phyloP scores from a whole-genome alignment of 2,797 vertebrate genomes.

The Helicolenus hilgendorfi region DNA sequence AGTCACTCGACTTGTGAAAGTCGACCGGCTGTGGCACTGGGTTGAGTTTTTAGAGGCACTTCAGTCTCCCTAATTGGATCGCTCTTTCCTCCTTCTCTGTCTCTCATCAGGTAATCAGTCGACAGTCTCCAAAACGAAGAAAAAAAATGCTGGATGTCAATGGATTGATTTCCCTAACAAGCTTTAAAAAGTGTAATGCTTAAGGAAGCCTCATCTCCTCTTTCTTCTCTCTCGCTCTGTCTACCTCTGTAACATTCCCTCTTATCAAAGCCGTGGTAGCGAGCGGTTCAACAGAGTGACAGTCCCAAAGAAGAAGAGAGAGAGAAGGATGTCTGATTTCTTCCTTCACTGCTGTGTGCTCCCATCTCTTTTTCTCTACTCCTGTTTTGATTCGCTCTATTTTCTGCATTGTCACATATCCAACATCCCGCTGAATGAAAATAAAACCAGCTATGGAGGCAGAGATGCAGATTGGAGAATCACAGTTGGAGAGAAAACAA shows the following conservation, averaged over 20 bases:
- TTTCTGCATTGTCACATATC: constrained; percentile 56
- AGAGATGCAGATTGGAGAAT: constrained; percentile 44
- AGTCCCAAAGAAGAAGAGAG: constrained; percentile 39
- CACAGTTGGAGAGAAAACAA: constrained; percentile 30
- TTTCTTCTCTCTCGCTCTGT: constrained; percentile 28
- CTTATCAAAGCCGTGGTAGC: constrained; percentile 50
- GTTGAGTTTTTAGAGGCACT: constrained; percentile 61
- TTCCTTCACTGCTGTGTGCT: constrained; percentile 3
- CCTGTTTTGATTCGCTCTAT: constrained; percentile 50
- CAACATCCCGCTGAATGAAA: constrained; percentile 53
- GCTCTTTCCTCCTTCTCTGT: constrained; percentile 43
- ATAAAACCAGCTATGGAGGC: constrained; percentile 41
- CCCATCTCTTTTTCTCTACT: constrained; percentile 15
- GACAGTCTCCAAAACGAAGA: constrained; percentile 46
- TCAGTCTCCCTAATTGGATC: constrained; percentile 72
- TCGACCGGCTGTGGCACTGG: constrained; percentile 26
- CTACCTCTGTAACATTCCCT: constrained; percentile 52
- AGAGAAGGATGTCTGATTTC: constrained; percentile 30
- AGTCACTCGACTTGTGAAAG: constrained; percentile 42
- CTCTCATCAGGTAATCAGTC: constrained; percentile 80
- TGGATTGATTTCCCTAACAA: constrained; percentile 66
- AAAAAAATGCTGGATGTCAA: constrained; percentile 57
- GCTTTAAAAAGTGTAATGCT: constrained; percentile 51
- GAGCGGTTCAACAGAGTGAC: constrained; percentile 52
- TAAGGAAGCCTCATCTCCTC: constrained; percentile 36